Evolutionary conservation across 2,113 vertebrate genomes (phyloP), one percentile per base, ranked within the genome.

Genomic region (Calidris pygmaea): DNA sequence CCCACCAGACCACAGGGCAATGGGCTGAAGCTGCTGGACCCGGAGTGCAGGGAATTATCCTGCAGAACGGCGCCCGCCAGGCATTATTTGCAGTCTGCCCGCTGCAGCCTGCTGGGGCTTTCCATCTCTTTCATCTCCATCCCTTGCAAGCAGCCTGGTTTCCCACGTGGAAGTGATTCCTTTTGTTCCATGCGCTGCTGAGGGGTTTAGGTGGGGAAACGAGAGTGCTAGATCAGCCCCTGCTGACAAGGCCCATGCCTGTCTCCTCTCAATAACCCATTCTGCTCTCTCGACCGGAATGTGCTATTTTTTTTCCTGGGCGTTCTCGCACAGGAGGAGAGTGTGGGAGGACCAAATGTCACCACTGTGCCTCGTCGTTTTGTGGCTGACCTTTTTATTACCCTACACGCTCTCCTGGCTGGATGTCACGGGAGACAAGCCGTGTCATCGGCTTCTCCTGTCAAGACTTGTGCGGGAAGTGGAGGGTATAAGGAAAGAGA

Each of bases 261-360:
- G 18, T 75, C 74, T 81, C 60, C 58, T 75, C 91, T 91, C 89
- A 79, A 1, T 68, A 87, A 65, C 3, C 3, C 60, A 65, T 55
- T 63, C 73, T 91, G 80, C 84, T 78, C 80, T 78, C 89, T 89
- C 12, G 0, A 15, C 77, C 8, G 8, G 84, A 91, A 87, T 22
- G 2, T 6, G 16, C 80, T 84, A 3, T 10, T 71, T 81, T 79
- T 94, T 94, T 85, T 47, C 52, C 60, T 67, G 10, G 78, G 65
- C 1, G 0, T 87, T 93, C 80, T 91, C 80, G 68, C 43, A 74
- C 7, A 6, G 7, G 34, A 58, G 67, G 30, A 67, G 60, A 72
- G 66, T 62, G 95, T 95, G 91, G 96, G 95, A 94, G 89, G 85
- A 82, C 77, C 73, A 96, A 94, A 96, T 95, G 87, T 87, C 93